A percentile compares a stretch with the other conserved stretches of the same genome.
Evolutionary conservation across 2,113 vertebrate species (phyloP).

Genomic region (Pavo muticus): DNA sequence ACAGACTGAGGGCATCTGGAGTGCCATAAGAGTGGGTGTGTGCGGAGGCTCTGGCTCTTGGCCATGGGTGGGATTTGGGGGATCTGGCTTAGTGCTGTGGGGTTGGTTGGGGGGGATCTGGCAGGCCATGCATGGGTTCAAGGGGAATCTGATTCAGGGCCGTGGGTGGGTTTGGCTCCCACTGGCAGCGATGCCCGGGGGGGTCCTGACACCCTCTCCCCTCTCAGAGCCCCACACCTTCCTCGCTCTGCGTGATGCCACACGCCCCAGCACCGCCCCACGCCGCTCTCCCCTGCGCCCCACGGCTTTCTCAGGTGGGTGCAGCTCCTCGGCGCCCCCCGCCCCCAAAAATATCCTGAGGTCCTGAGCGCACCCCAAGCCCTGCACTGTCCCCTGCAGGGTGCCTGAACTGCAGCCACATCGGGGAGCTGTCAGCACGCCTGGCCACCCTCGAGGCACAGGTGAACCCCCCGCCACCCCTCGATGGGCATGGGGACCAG

Average conservation of each 20-base stretch:
- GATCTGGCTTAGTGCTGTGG: neutral
- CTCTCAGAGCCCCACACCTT: neutral
- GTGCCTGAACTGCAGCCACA: slow-evolving; percentile 92
- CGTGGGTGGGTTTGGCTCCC: neutral
- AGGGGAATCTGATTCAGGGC: neutral
- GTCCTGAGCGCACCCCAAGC: neutral
- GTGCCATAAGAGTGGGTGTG: neutral
- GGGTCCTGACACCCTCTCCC: neutral
- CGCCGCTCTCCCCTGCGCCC: neutral
- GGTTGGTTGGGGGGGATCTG: neutral
- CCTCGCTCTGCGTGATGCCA: neutral
- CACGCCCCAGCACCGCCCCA: rapidly evolving
- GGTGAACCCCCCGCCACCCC: slow-evolving; percentile 70
- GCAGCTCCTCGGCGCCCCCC: neutral
- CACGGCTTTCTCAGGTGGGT: slow-evolving; percentile 19
- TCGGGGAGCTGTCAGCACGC: slow-evolving; percentile 83
- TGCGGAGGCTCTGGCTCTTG: neutral
- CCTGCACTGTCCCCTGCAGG: slow-evolving; percentile 44
- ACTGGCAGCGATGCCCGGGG: rapidly evolving
- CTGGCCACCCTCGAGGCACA: slow-evolving; percentile 87
- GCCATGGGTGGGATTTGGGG: too few species aligned
- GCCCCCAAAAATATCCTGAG: neutral
- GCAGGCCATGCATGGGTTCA: neutral
- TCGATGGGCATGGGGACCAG: rapidly evolving
- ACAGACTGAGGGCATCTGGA: neutral